A percentile compares a stretch with the other conserved stretches of the same genome.
Conservation (phyloP, 2,113 vertebrate genomes). For the Notarius quadriscutis region DNA sequence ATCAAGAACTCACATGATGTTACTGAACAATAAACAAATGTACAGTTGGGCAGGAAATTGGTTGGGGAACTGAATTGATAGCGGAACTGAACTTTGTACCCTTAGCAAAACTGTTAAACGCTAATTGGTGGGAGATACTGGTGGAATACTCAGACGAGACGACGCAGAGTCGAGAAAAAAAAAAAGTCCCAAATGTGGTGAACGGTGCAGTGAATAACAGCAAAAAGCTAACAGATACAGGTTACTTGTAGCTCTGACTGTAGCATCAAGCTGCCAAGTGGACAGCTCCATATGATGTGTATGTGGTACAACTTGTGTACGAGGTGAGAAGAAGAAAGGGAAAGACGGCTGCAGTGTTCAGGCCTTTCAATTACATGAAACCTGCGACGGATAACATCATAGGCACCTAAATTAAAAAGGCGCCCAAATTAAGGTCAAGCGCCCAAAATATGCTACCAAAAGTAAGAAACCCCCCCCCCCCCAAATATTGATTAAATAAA, state of each 20-base stretch:
- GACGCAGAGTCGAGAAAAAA: background rate
- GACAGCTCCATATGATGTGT: background rate
- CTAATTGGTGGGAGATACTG: background rate
- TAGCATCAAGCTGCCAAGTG: background rate
- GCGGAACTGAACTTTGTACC: background rate
- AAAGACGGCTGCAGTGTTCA: background rate
- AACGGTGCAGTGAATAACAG: background rate
- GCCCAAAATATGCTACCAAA: no score
- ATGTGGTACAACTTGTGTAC: background rate
- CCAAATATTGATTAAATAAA: no score
- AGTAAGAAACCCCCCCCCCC: no score
- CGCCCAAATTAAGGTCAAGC: no score
- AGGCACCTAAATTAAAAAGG: no score
- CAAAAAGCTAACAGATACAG: background rate
- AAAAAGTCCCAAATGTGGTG: background rate
- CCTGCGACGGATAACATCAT: no score
- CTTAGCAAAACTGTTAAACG: background rate
- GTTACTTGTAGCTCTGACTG: background rate
- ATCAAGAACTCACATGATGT: background rate
- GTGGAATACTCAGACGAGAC: background rate
- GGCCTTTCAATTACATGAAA: no score
- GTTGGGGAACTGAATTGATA: background rate
- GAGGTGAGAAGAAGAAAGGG: background rate
- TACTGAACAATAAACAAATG: background rate
- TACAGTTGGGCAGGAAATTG: background rate